Evolutionary conservation across 2,113 vertebrate genomes (phyloP).

Genomic region (Bufo gargarizans): DNA sequence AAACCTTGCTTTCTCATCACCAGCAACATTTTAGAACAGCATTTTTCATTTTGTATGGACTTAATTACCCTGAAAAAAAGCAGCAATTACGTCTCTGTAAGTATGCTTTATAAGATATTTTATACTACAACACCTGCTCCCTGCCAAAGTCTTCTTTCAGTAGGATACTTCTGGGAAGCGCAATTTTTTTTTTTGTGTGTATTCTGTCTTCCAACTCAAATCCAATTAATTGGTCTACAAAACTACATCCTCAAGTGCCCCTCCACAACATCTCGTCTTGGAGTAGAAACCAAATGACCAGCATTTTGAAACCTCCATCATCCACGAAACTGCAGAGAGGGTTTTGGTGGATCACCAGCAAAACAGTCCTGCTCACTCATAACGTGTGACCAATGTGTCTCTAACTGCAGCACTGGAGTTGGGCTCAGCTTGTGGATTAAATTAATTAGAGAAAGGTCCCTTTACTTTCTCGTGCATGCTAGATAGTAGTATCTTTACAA

Average conservation of each 20-base stretch:
- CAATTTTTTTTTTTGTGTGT: slow-evolving; percentile 61
- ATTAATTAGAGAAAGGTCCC: slow-evolving; percentile 47
- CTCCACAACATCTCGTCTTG: slow-evolving; percentile 14
- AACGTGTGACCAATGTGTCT: slow-evolving; percentile 25
- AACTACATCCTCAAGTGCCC: slow-evolving; percentile 71
- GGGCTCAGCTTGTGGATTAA: slow-evolving; percentile 51
- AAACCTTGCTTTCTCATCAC: slow-evolving; percentile 70
- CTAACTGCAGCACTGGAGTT: slow-evolving; percentile 32
- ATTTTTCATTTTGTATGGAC: slow-evolving; percentile 67
- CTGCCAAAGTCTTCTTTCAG: slow-evolving; percentile 66
- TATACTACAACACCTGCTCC: slow-evolving; percentile 64
- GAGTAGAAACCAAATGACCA: slow-evolving; percentile 54
- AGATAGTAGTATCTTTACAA: slow-evolving; percentile 52
- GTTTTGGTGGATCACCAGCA: slow-evolving; percentile 44
- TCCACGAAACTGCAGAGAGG: slow-evolving; percentile 29
- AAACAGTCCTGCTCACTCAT: not conserved
- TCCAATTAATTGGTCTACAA: slow-evolving; percentile 70
- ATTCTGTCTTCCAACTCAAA: slow-evolving; percentile 26
- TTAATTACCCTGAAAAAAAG: slow-evolving; percentile 82
- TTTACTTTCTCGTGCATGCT: slow-evolving; percentile 52
- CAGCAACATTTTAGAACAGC: slow-evolving; percentile 74
- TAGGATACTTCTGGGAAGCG: slow-evolving; percentile 73
- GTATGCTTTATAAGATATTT: slow-evolving; percentile 61
- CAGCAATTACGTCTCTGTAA: slow-evolving; percentile 76
- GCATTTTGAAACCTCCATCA: slow-evolving; percentile 55